These are phyloP conservation scores for Pygoscelis adeliae DNA, from an alignment of 2,113 vertebrate species.

Conservation along the genomic window DNA sequence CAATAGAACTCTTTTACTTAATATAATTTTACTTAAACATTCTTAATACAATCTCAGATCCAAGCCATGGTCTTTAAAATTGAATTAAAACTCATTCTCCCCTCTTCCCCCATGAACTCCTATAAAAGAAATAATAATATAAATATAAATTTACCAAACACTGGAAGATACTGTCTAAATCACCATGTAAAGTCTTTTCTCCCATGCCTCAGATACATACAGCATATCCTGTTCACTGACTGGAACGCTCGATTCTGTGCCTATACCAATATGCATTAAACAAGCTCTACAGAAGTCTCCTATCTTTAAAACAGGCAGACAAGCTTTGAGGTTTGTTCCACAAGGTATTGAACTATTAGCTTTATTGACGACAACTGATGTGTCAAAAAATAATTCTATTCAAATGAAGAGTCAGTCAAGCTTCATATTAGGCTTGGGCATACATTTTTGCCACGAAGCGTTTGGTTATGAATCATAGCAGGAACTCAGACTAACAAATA, in stretches of 20 bases:
- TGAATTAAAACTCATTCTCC: neutral
- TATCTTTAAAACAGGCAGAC: neutral
- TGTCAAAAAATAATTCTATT: neutral
- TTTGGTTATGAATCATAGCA: neutral
- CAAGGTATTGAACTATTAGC: neutral
- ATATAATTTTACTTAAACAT: neutral
- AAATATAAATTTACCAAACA: neutral
- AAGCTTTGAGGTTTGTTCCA: neutral
- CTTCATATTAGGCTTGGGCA: neutral
- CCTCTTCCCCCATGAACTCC: neutral
- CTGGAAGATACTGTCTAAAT: neutral
- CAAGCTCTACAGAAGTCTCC: neutral
- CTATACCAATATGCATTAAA: neutral
- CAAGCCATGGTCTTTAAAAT: neutral
- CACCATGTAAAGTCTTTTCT: neutral
- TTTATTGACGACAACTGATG: neutral
- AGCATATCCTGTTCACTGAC: neutral
- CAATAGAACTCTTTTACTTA: neutral
- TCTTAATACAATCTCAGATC: neutral
- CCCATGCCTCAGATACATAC: neutral
- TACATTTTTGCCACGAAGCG: rapidly evolving
- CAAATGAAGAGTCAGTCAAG: neutral
- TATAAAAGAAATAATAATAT: neutral
- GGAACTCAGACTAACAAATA: neutral
- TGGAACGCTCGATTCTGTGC: neutral